Evolutionary conservation across 2,113 vertebrate genomes (phyloP).

Genomic region (Sander vitreus): DNA sequence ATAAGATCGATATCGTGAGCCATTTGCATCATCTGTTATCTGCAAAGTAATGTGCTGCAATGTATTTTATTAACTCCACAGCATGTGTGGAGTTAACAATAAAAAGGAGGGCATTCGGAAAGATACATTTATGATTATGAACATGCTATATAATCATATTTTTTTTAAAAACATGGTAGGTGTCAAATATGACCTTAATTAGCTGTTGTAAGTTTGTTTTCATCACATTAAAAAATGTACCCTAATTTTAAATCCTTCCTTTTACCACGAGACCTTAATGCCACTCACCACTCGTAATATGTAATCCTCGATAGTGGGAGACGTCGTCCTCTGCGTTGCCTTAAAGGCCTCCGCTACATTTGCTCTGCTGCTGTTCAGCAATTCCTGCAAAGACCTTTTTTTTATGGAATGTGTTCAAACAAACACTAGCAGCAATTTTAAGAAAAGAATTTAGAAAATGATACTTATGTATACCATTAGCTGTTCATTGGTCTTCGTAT

Average conservation of each 20-base stretch:
- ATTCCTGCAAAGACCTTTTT: constrained; percentile 48
- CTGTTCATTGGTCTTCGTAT: constrained; percentile 65
- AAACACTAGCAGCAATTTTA: constrained; percentile 1
- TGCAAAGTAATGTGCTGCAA: not conserved
- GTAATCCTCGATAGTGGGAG: constrained; percentile 47
- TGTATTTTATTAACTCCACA: not conserved
- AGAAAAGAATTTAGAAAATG: not conserved
- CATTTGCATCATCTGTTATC: not conserved
- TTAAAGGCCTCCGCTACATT: constrained; percentile 32
- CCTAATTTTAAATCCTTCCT: not conserved
- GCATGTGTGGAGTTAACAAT: not conserved
- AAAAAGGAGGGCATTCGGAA: not conserved
- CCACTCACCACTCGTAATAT: constrained; percentile 58
- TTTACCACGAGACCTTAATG: not conserved
- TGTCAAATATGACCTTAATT: not conserved
- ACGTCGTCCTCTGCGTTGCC: constrained; percentile 35
- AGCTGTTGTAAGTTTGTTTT: not conserved
- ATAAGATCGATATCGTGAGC: not conserved
- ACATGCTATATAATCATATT: not conserved
- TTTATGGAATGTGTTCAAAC: not conserved
- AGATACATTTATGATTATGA: not conserved
- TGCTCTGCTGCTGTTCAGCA: constrained; percentile 66
- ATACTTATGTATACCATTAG: constrained; percentile 66
- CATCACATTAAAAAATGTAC: not conserved
- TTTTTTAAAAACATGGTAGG: not conserved